Evolutionary conservation across 1,140 invertebrate genomes (phyloP).

Genomic region (Magallana angulata): DNA sequence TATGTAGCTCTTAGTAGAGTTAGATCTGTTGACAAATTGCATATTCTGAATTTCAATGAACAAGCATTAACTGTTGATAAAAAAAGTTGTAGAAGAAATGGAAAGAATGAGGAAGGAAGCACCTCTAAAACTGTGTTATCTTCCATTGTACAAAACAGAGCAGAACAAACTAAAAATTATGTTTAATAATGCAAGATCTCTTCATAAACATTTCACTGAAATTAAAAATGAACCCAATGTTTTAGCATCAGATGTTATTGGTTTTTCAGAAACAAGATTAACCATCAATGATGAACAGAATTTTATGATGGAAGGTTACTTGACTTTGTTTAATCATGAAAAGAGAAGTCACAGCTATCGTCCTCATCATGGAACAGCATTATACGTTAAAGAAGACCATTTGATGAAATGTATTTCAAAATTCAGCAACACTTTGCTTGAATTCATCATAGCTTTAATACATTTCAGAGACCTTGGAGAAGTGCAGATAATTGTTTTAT

Average conservation of each 20-base stretch:
- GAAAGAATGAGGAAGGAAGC: conserved; percentile 35
- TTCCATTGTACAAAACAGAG: background rate
- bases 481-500: conserved; percentile 31
- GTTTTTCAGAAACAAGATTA: conserved; percentile 2
- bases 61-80: conserved; percentile 29
- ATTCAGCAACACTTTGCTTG: conserved; percentile 4
- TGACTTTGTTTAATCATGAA: conserved; percentile 6
- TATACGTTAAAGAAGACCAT: conserved; percentile 24
- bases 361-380: conserved; percentile 21
- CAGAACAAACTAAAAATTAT: background rate
- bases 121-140: conserved; percentile 18
- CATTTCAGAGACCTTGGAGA: conserved; percentile 14
- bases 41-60: conserved; percentile 44
- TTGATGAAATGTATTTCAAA: background rate
- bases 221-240: too few species aligned
- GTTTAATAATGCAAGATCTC: background rate
- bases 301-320: conserved; percentile 6
- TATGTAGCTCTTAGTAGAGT: too few species aligned
- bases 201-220: background rate
- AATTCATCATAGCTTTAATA: conserved; percentile 25
- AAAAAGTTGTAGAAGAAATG: conserved; percentile 41
- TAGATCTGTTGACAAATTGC: background rate
- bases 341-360: background rate
- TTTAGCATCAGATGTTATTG: too few species aligned
- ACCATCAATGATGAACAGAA: conserved; percentile 17